Evolutionary conservation across 2,888 invertebrate species (phyloP), one percentile per base, ranked within the genome.

Genomic region (Pyrochroa serraticornis): DNA sequence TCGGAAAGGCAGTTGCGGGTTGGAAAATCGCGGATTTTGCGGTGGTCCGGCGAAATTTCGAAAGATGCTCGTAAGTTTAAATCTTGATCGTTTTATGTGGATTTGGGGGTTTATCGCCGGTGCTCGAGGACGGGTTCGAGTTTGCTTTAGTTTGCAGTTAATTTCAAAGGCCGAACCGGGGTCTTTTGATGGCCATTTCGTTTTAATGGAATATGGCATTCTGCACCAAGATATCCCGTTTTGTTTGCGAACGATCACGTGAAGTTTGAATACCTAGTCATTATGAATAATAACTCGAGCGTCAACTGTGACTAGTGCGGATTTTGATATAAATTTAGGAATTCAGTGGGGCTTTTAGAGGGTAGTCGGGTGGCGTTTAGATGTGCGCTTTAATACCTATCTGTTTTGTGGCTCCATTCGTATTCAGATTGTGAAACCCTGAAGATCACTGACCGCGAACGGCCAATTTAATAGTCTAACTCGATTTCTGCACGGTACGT

Each of bases 381-480:
- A 51, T 47, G 38, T 46, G 49, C 43, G 50, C 44, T 50, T 41
- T 51, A 60, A 55, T 60, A 56, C 55, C 58, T 50, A 46, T 50
- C 47, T 42, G 49, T 59, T 62, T 59, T 53, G 53, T 55, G 51
- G 48, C 46, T 60, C 62, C 57, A 65, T 67, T 71, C 65, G 68
- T 66, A 71, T 69, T 69, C 68, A 67, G 68, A 66, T 68, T 68
- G 68, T 64, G 64, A 66, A 65, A 64, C 65, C 60, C 65, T 63
- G 62, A 67, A 67, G 69, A 71, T 70, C 70, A 68, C 66, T 69
- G 70, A 69, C 71, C 70, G 69, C 67, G 70, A 69, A 69, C 62
- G 67, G 60, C 67, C 68, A 69, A 71, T 70, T 64, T 70, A 71
- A 70, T 70, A 68, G 66, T 64, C 64, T 64, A 70, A 71, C 68